Evolutionary conservation across 2,797 vertebrate species (phyloP).

Genomic region (Pempheris klunzingeri): DNA sequence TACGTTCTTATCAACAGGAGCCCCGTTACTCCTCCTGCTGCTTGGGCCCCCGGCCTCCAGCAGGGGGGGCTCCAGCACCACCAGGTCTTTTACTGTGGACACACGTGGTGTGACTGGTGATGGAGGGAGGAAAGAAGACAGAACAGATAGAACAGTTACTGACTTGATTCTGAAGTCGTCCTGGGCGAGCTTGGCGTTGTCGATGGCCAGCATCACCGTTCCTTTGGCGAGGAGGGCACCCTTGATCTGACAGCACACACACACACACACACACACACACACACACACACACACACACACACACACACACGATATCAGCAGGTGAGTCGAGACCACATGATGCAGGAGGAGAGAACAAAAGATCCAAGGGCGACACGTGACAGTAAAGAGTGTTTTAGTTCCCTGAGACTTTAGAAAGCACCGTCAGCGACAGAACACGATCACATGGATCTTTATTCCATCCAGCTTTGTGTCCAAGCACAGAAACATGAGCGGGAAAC

Average conservation of each 20-base stretch:
- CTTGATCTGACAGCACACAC: conserved; percentile 76
- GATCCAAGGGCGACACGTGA: too few species aligned
- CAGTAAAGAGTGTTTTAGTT: too few species aligned
- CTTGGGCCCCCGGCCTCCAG: neutral
- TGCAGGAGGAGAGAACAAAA: neutral
- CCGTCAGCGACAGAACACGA: too few species aligned
- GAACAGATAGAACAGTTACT: neutral
- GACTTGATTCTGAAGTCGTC: conserved; percentile 81
- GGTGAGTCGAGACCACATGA: neutral
- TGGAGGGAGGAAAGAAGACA: rapidly evolving
- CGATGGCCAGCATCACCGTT: conserved; percentile 80
- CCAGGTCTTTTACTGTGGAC: too few species aligned
- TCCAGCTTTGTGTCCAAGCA: too few species aligned
- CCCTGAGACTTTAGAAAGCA: too few species aligned
- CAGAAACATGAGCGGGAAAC: too few species aligned
- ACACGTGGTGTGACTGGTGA: too few species aligned
- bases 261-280: neutral
- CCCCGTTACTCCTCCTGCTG: neutral
- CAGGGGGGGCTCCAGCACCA: conserved; percentile 12
- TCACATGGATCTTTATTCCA: too few species aligned
- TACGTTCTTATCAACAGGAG: too few species aligned
- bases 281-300: neutral
- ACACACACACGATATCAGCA: neutral
- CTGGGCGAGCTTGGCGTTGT: conserved; percentile 84
- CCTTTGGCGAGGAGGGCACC: conserved; percentile 65